phyloP scores from a whole-genome alignment of 2,888 invertebrate species.

The Pristionchus japonicus region DNA sequence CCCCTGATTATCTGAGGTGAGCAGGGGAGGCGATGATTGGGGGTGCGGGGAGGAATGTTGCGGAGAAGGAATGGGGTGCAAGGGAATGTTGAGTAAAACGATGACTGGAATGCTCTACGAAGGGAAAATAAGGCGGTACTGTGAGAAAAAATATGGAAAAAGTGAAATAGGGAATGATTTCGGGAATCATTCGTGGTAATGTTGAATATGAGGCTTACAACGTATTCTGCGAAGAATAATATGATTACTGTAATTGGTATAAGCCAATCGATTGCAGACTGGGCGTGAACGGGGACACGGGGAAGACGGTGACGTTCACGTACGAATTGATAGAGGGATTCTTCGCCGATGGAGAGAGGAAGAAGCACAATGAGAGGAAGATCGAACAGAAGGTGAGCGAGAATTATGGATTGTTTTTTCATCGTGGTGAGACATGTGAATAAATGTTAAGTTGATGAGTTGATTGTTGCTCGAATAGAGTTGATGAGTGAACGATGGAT shows the following conservation, averaged over 20 bases:
- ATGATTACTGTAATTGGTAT: slow-evolving; percentile 43
- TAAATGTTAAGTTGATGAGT: too few species aligned
- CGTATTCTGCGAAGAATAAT: too few species aligned
- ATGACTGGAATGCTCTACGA: too few species aligned
- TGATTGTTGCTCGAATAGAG: background rate
- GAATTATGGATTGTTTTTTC: too few species aligned
- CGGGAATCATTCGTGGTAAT: too few species aligned
- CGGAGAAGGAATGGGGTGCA: background rate
- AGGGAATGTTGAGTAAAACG: too few species aligned
- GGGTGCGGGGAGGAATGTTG: background rate
- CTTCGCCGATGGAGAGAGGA: slow-evolving; percentile 79
- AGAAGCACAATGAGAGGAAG: slow-evolving; percentile 84
- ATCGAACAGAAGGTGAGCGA: slow-evolving; percentile 85
- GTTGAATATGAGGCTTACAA: too few species aligned
- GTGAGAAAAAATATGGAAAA: too few species aligned
- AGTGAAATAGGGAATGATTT: slow-evolving; percentile 50
- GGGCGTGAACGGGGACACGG: slow-evolving; percentile 33
- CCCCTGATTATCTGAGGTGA: slow-evolving; percentile 68
- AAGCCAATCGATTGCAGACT: slow-evolving; percentile 34
- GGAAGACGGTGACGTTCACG: slow-evolving; percentile 59
- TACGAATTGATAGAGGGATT: slow-evolving; percentile 81
- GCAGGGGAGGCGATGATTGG: slow-evolving; percentile 4
- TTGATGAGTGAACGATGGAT: background rate
- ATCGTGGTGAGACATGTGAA: too few species aligned
- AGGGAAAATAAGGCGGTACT: too few species aligned